Percentiles rank a stretch among this genome's conserved stretches.
These are phyloP conservation scores for Andrena bicolor DNA, from an alignment of 2,888 invertebrate genomes.

Conservation along the genomic window DNA sequence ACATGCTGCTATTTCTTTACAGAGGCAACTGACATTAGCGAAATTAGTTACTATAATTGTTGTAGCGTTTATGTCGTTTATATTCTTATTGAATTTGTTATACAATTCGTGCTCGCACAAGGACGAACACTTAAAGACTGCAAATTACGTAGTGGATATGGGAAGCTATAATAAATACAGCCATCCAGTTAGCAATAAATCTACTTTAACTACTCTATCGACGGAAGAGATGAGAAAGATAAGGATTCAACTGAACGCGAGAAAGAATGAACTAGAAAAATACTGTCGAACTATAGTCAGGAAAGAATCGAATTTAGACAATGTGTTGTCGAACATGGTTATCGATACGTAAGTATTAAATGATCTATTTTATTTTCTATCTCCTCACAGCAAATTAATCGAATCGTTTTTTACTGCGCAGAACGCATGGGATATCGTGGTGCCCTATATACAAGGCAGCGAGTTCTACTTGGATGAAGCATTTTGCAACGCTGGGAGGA, in stretches of 20 bases:
- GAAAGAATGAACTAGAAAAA: slow-evolving; percentile 58
- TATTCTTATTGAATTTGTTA: slow-evolving; percentile 46
- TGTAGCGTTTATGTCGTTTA: slow-evolving; percentile 53
- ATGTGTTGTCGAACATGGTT: slow-evolving; percentile 72
- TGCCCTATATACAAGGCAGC: slow-evolving; percentile 83
- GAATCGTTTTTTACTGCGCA: neutral
- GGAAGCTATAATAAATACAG: slow-evolving; percentile 27
- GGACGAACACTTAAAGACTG: slow-evolving; percentile 29
- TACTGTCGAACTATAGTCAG: slow-evolving; percentile 59
- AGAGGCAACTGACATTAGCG: slow-evolving; percentile 57
- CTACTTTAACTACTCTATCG: slow-evolving; percentile 24
- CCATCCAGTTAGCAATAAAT: slow-evolving; percentile 24
- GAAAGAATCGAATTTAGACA: slow-evolving; percentile 48
- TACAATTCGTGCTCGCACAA: slow-evolving; percentile 43
- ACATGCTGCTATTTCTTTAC: slow-evolving; percentile 12
- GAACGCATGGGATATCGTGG: slow-evolving; percentile 80
- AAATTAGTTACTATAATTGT: slow-evolving; percentile 45
- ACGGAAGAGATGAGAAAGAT: slow-evolving; percentile 47
- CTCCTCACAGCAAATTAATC: neutral
- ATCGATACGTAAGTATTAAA: slow-evolving; percentile 74
- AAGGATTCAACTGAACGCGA: slow-evolving; percentile 56
- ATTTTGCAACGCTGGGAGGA: slow-evolving; percentile 78
- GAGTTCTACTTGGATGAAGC: slow-evolving; percentile 81
- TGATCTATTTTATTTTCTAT: neutral
- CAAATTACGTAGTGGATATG: slow-evolving; percentile 9